Evolutionary conservation across 1,140 invertebrate genomes (phyloP).

Genomic region (Helicoverpa armigera): DNA sequence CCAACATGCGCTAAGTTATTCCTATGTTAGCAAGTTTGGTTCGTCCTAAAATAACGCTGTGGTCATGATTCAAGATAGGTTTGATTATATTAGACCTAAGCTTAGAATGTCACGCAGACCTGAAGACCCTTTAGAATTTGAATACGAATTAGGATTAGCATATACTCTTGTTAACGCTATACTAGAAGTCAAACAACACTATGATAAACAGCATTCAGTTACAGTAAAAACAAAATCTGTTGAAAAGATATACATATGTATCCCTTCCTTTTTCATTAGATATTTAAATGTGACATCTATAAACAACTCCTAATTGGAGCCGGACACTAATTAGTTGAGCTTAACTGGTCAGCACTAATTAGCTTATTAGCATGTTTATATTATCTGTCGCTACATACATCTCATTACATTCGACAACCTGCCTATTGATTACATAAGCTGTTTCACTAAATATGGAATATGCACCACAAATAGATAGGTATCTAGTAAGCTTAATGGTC

Average conservation of each 20-base stretch:
- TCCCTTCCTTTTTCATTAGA: too few relatives aligned
- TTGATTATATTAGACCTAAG: conserved; percentile 29
- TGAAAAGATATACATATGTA: too few relatives aligned
- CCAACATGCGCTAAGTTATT: background rate
- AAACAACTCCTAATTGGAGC: background rate
- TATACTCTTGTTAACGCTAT: background rate
- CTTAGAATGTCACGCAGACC: background rate
- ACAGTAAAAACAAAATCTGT: too few relatives aligned
- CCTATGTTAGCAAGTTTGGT: background rate
- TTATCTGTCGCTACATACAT: background rate
- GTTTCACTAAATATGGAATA: conserved; percentile 1
- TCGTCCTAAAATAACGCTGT: background rate
- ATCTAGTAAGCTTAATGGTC: background rate
- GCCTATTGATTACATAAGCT: conserved; percentile 16
- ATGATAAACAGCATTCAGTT: too few relatives aligned
- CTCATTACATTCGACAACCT: background rate
- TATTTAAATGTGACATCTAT: background rate
- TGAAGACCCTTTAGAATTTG: background rate
- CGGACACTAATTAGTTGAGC: background rate
- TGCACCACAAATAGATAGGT: background rate
- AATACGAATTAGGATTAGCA: conserved; percentile 11
- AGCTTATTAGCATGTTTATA: conserved; percentile 22
- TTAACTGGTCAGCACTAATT: background rate
- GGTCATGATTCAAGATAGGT: conserved; percentile 4
- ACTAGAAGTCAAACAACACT: too few relatives aligned